Evolutionary conservation across 2,113 vertebrate genomes (phyloP).

Genomic region (Suncus etruscus): DNA sequence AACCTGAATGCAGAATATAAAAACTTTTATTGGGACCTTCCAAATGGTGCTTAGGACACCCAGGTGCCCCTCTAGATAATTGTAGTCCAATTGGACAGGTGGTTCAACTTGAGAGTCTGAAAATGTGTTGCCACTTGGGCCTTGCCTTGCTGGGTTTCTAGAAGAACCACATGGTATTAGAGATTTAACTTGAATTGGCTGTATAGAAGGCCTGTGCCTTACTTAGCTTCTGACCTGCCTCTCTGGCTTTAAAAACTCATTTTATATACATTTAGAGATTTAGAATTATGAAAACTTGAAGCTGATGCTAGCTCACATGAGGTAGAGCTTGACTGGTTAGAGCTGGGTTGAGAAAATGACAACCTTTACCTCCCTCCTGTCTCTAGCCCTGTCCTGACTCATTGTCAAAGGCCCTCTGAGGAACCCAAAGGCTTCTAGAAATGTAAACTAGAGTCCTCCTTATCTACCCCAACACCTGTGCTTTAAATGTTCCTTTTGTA

Average conservation of each 20-base stretch:
- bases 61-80: too few relatives aligned
- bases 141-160: too few relatives aligned
- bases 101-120: too few relatives aligned
- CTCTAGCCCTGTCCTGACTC: background rate
- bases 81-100: too few relatives aligned
- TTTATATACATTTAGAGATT: constrained; percentile 12
- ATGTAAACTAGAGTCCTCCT: background rate
- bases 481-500: constrained; percentile 9
- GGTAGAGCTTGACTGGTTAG: background rate
- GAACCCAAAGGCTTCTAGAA: background rate
- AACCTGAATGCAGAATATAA: constrained; percentile 38
- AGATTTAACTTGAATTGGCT: too few relatives aligned
- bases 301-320: background rate
- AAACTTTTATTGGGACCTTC: too few relatives aligned
- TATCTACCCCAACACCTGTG: background rate
- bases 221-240: too few relatives aligned
- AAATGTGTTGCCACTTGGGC: too few relatives aligned
- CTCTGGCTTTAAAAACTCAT: background rate
- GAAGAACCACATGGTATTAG: too few relatives aligned
- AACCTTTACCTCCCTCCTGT: fast-evolving
- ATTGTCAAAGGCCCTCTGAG: background rate
- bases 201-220: too few relatives aligned
- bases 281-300: background rate
- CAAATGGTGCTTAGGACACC: too few relatives aligned
- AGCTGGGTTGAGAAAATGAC: background rate